Evolutionary conservation across 2,113 vertebrate genomes (phyloP), one percentile per base, ranked within the genome.

Genomic region (Poecile atricapillus): DNA sequence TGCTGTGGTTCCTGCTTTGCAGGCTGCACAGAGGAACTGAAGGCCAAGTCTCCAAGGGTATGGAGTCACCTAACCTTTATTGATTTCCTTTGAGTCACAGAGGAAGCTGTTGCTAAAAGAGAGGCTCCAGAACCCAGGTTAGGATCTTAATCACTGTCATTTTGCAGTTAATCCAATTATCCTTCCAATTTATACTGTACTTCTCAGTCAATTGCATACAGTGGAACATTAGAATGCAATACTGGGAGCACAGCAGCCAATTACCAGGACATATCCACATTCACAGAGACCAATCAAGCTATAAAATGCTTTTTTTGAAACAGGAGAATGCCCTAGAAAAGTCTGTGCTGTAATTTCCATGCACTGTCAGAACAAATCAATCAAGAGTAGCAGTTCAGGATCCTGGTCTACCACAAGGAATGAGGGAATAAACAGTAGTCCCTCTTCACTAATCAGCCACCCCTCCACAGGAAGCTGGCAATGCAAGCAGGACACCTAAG

Each of bases 251-350:
- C 6, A 83, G 47, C 27, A 90, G 76, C 75, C 68, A 73, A 67
- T 90, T 93, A 62, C 31, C 30, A 68, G 75, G 85, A 67, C 4
- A 41, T 70, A 93, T 20, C 53, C 52, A 88, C 52, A 77, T 81
- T 94, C 33, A 37, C 3, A 22, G 60, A 93, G 76, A 90, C 24
- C 37, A 78, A 83, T 86, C 56, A 89, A 74, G 75, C 39, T 52
- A 87, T 81, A 74, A 93, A 96, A 86, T 46, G 13, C 5, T n/a
- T 71, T 87, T 87, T 71, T 80, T 73, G 3, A 83, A 96, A 78
- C 18, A 33, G 25, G 20, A 95, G 43, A 59, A 68, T 96, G 71
- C 31, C 71, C 83, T 81, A 60, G 85, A 95, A 96, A 80, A 89
- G 30, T 21, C 44, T 90, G 20, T 27, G 37, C 68, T 83, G 41